Percentiles rank a stretch among this genome's conserved stretches.
Conservation (phyloP, 2,888 invertebrate species). For the Pterostichus madidus region DNA sequence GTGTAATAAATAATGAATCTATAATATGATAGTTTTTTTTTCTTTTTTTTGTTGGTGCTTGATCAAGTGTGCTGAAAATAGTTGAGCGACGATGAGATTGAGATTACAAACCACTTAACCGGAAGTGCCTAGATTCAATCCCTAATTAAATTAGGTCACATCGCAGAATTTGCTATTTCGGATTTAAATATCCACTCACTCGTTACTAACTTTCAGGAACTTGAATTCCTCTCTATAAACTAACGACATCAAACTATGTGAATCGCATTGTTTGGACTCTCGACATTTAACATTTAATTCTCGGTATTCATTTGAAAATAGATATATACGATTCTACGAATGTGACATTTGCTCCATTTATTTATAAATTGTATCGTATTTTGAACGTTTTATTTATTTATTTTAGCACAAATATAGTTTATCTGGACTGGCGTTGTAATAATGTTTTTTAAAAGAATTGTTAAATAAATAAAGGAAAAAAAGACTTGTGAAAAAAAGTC, state of each 20-base stretch:
- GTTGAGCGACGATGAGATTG: neutral
- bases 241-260: neutral
- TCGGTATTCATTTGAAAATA: constrained; percentile 25
- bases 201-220: constrained; percentile 11
- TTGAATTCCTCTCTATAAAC: constrained; percentile 12
- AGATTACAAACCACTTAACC: constrained; percentile 39
- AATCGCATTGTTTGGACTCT: constrained; percentile 22
- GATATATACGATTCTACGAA: neutral
- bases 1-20: too few relatives aligned
- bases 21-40: too few relatives aligned
- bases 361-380: neutral
- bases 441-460: too few relatives aligned
- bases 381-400: neutral
- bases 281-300: constrained; percentile 37
- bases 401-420: neutral
- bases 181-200: constrained; percentile 35
- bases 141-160: constrained; percentile 47
- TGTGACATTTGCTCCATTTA: constrained; percentile 20
- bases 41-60: neutral
- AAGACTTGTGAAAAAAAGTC: too few relatives aligned
- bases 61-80: constrained; percentile 26
- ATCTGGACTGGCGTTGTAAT: neutral
- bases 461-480: too few relatives aligned
- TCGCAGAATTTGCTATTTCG: constrained; percentile 45
- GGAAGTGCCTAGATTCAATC: constrained; percentile 37